Evolutionary conservation across 2,113 vertebrate genomes (phyloP), one percentile per base, ranked within the genome.

Genomic region (Pelobates fuscus): DNA sequence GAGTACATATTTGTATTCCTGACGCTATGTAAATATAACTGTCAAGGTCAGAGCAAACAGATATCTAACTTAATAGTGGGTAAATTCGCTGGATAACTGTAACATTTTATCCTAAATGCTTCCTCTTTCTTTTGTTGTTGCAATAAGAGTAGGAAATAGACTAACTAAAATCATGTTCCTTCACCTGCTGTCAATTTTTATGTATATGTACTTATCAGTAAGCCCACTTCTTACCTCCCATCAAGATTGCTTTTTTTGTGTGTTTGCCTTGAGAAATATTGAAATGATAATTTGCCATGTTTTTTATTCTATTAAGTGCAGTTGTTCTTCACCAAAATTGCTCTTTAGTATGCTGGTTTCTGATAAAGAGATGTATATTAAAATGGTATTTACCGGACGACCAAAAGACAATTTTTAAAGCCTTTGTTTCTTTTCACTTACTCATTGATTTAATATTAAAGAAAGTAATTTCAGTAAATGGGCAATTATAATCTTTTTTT

Each of bases 371-470:
- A 55, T 23, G 20, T 55, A 18, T 21, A 55, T 23, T 18, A 17
- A 55, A 55, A 55, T 20, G 20, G 52, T 18, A 23, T 55, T 8
- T 23, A 10, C 52, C 52, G 52, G 52, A 55, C 8, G 21, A 55
- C 8, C 21, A 55, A 21, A 55, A 23, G 52, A 55, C 52, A 20
- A 20, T 55, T 55, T 55, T 20, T 23, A 21, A 55, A 55, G 52
- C 5, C 11, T 52, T 52, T 55, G n/a, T 55, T 55, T 55, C 21
- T 37, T 37, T 37, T 55, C 20, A 55, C 20, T 55, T 21, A 55
- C 20, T 17, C n/a, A 55, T 55, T 55, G 52, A 55, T 55, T 55
- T 55, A 5, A 23, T 20, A 55, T 49, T 49, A 49, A 49, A 55
- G 4, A 55, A 12, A 55, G 12, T n/a, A n/a, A 21, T 55, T 55